These are phyloP conservation scores for Dendrolimus pini DNA, from an alignment of 2,888 invertebrate genomes.

Conservation along the genomic window DNA sequence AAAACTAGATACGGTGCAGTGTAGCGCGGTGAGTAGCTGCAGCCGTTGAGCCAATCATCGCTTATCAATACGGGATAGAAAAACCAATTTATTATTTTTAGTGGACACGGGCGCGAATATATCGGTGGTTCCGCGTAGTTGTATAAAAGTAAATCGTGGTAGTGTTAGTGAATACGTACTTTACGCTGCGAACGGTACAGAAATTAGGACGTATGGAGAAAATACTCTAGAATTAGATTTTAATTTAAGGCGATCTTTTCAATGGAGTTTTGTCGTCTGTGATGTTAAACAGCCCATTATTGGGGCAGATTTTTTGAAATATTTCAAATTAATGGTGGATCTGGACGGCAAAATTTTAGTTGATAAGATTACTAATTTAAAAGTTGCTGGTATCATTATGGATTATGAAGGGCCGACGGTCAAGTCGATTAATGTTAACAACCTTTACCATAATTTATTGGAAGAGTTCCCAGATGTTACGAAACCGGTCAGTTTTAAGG, in stretches of 20 bases:
- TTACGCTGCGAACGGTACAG: conserved; percentile 15
- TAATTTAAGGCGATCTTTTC: conserved; percentile 14
- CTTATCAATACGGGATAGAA: too few species aligned
- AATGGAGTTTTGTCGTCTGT: conserved; percentile 18
- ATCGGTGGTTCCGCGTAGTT: conserved; percentile 8
- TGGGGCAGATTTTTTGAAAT: conserved; percentile 20
- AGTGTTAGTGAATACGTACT: conserved; percentile 8
- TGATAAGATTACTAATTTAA: conserved; percentile 13
- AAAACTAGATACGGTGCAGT: conserved; percentile 10
- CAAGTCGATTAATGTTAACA: conserved; percentile 2
- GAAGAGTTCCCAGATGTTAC: conserved; percentile 15
- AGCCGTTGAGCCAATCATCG: too few species aligned
- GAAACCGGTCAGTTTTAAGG: conserved; percentile 14
- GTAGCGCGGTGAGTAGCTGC: conserved; percentile 2
- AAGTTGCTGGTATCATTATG: conserved; percentile 7
- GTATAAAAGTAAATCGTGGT: too few species aligned
- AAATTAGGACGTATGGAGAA: conserved; percentile 12
- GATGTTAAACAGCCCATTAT: conserved; percentile 19
- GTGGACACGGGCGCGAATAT: conserved; percentile 13
- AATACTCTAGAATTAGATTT: conserved; percentile 15
- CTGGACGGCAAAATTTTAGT: conserved; percentile 11
- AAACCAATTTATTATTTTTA: conserved; percentile 5
- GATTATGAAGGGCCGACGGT: conserved; percentile 1
- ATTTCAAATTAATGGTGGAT: conserved; percentile 17
- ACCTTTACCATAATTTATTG: conserved; percentile 10